A percentile compares a stretch with the other conserved stretches of the same genome.
Evolutionary conservation across 2,797 vertebrate genomes (phyloP).

Genomic region (Pipistrellus pygmaeus): DNA sequence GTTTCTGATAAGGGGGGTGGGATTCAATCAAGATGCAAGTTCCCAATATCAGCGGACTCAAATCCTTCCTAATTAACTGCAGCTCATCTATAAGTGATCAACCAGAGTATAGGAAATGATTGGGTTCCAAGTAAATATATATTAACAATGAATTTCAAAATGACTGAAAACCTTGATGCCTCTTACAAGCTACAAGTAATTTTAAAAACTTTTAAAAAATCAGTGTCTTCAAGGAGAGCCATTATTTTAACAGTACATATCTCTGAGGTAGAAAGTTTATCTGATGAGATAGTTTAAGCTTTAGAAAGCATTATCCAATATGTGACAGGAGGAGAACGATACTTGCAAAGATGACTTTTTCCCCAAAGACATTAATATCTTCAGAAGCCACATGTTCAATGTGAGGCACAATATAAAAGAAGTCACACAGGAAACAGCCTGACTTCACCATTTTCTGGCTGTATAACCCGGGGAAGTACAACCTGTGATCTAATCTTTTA

Average conservation of each 20-base stretch:
- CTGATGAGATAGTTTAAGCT: neutral
- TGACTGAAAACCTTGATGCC: neutral
- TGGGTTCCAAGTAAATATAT: neutral
- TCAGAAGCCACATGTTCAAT: neutral
- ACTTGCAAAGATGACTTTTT: neutral
- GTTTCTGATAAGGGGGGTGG: neutral
- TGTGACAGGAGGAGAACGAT: neutral
- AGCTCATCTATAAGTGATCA: neutral
- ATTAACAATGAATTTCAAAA: neutral
- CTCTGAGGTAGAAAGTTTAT: neutral
- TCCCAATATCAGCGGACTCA: neutral
- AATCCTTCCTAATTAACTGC: neutral
- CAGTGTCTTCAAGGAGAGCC: neutral
- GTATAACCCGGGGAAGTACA: too few species aligned
- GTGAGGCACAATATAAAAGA: neutral
- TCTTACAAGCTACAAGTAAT: neutral
- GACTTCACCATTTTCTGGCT: fast-evolving
- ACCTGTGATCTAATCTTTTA: neutral
- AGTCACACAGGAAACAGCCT: neutral
- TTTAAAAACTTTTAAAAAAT: neutral
- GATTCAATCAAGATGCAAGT: neutral
- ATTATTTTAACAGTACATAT: fast-evolving
- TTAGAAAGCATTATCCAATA: neutral
- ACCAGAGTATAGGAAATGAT: fast-evolving
- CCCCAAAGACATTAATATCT: neutral